Evolutionary conservation across 1,140 invertebrate genomes (phyloP).

Genomic region (Cotesia glomerata): DNA sequence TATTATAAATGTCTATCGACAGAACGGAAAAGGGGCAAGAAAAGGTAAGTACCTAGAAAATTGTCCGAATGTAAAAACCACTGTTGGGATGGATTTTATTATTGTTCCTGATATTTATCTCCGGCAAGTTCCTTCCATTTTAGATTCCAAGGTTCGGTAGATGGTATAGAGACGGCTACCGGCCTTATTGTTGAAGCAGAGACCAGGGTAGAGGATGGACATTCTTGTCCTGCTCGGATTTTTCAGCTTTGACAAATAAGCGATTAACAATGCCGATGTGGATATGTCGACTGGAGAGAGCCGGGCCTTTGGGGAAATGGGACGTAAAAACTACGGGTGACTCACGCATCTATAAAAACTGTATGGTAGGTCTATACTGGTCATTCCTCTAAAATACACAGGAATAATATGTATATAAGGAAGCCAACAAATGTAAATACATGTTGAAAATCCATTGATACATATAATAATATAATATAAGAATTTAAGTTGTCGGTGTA

Average conservation of each 20-base stretch:
- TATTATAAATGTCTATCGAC: neutral
- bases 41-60: constrained; percentile 37
- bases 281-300: neutral
- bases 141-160: no score
- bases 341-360: no score
- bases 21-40: constrained; percentile 11
- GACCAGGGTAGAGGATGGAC: constrained; percentile 6
- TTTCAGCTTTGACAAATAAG: constrained; percentile 49
- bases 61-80: constrained; percentile 40
- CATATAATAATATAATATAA: no score
- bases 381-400: constrained; percentile 5
- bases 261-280: constrained; percentile 40
- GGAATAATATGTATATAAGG: no score
- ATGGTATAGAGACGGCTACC: constrained; percentile 15
- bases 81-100: constrained; percentile 43
- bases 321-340: neutral
- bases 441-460: no score
- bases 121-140: constrained; percentile 35
- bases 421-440: no score
- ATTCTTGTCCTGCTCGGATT: constrained; percentile 36
- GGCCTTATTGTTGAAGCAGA: constrained; percentile 18
- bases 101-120: constrained; percentile 56
- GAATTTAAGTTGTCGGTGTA: no score
- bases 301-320: neutral
- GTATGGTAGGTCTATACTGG: no score